Percentiles rank a stretch among this genome's conserved stretches.
Conservation (phyloP, 2,888 invertebrate species). For the Platycheirus albimanus region DNA sequence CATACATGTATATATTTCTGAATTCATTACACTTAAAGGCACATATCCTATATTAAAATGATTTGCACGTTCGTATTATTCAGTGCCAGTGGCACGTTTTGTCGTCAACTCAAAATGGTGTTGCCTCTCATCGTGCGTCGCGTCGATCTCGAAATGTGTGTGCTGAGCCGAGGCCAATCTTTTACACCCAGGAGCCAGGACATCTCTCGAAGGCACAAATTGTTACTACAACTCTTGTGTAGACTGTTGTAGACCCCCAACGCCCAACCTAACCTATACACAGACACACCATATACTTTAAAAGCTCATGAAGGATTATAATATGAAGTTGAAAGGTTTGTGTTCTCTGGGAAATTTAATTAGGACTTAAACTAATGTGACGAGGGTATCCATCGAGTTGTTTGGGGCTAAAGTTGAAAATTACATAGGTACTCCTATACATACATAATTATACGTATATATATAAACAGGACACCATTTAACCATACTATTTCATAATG, state of each 20-base stretch:
- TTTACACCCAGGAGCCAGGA: conserved; percentile 10
- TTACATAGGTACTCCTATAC: neutral
- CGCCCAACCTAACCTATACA: neutral
- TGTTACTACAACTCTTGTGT: no score
- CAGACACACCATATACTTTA: neutral
- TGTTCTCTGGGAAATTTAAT: conserved; percentile 45
- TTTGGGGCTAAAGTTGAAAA: neutral
- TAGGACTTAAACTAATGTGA: conserved; percentile 42
- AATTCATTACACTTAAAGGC: conserved; percentile 38
- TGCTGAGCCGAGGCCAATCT: conserved; percentile 18
- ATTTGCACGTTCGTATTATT: conserved; percentile 52
- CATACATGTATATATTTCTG: neutral
- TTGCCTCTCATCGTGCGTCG: neutral
- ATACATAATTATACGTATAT: neutral
- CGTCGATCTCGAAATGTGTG: conserved; percentile 5
- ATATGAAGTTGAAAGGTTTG: conserved; percentile 42
- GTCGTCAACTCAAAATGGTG: conserved; percentile 18
- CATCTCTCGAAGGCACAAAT: conserved; percentile 3
- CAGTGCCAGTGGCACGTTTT: conserved; percentile 42
- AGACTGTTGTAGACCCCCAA: neutral
- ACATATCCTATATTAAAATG: conserved; percentile 42
- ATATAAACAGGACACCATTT: no score
- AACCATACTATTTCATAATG: neutral
- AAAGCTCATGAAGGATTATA: conserved; percentile 18
- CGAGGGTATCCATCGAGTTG: conserved; percentile 21